Conservation (phyloP, 2,797 vertebrate genomes). For the Danio albolineatus region DNA sequence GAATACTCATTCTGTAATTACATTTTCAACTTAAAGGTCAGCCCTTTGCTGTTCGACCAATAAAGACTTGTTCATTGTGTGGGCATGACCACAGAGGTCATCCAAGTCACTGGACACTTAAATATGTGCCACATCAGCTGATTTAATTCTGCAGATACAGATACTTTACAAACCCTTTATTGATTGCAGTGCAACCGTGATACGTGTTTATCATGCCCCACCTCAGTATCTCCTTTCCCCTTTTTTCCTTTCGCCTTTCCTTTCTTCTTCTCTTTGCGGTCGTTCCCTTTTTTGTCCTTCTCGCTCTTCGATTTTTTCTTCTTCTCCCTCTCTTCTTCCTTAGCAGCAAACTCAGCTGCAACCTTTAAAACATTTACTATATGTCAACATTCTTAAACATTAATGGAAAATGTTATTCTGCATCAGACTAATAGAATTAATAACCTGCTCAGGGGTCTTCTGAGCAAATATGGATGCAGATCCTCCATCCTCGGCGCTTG, state of each 20-base stretch:
- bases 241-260: slow-evolving; percentile 61
- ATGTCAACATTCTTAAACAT: neutral
- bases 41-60: neutral
- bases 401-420: neutral
- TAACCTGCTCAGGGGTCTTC: slow-evolving; percentile 86
- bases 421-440: neutral
- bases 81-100: slow-evolving; percentile 42
- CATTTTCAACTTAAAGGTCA: neutral
- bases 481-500: slow-evolving; percentile 78
- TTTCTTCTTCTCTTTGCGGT: slow-evolving; percentile 61
- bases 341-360: slow-evolving; percentile 72
- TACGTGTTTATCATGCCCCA: slow-evolving; percentile 40
- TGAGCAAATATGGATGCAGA: slow-evolving; percentile 79
- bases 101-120: slow-evolving; percentile 2
- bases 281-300: slow-evolving; percentile 62
- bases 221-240: slow-evolving; percentile 60
- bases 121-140: slow-evolving; percentile 6
- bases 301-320: slow-evolving; percentile 64
- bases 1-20: neutral
- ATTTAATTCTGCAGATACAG: slow-evolving; percentile 32
- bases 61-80: slow-evolving; percentile 13
- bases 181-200: slow-evolving; percentile 42
- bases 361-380: slow-evolving; percentile 71
- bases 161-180: slow-evolving; percentile 32
- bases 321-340: slow-evolving; percentile 70